Base-by-base conservation (phyloP, 2,888 invertebrate genomes). In the Pachymerium ferrugineum region DNA sequence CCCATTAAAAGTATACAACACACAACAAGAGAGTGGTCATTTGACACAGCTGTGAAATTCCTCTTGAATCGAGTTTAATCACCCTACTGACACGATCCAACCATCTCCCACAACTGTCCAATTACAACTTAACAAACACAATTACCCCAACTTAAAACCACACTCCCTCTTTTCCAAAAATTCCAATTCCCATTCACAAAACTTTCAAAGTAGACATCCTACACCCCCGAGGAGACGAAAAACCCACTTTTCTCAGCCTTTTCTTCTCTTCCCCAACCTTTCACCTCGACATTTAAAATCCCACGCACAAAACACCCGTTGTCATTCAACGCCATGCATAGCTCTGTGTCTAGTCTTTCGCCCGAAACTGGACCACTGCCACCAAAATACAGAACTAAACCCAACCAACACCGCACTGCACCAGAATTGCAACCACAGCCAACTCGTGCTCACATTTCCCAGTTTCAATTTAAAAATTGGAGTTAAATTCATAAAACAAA, bases 31-130 rank as follows among this genome's bases (percentile, higher is more conserved):
- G 54, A 25, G 25, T 14, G 54, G 54, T 54, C 54, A 54, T 54
- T 54, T 25, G 54, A 54, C 54, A 54, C 54, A 54, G 54, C 54
- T 54, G 54, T 54, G 54, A 54, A 25, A 54, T 10, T 54, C 54
- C 54, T 25, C 25, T 54, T 25, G 25, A 54, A 54, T 54, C 54
- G 54, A 54, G 54, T 54, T 54, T 54, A 54, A 54, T 54, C 54
- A 54, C 25, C 54, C n/a, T 22, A 3, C 54, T 54, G 54, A n/a
- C n/a, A n/a, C n/a, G n/a, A n/a, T n/a, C n/a, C n/a, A n/a, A n/a
- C n/a, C n/a, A n/a, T n/a, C n/a, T n/a, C n/a, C n/a, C n/a, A n/a
- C n/a, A n/a, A n/a, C n/a, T n/a, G n/a, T n/a, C n/a, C n/a, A n/a
- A n/a, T n/a, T n/a, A n/a, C n/a, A n/a, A n/a, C n/a, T n/a, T n/a